Evolutionary conservation across 2,113 vertebrate genomes (phyloP), one percentile per base, ranked within the genome.

Genomic region (Patagioenas fasciata): DNA sequence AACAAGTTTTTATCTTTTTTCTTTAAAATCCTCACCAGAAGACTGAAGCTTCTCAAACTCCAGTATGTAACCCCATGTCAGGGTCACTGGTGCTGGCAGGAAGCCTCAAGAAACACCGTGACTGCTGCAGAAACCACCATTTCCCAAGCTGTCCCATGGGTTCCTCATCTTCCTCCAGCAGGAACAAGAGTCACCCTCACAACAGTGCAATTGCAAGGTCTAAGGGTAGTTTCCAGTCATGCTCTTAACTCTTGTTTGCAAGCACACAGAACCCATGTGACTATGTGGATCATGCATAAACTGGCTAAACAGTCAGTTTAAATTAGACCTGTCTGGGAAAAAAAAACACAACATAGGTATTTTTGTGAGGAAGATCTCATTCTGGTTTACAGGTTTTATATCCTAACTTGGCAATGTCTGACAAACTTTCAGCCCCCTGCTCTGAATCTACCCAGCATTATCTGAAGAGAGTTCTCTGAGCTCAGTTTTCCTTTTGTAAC

Each of bases 191-290:
- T 20, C 67, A 65, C 5, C 1, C 26, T 26, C 47, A 34, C 0
- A 0, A 21, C 5, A 3, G 32, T 28, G 19, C 18, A 74, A 88
- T 19, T 13, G 56, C 57, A 93, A 54, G n/a, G n/a, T 58, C 51
- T 64, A 24, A 40, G 31, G n/a, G 15, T 20, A 48, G 13, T 47
- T 78, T 62, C 51, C 51, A 87, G 34, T 61, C 65, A 19, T 16
- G 26, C 20, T 87, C 24, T 67, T 19, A 84, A 80, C 13, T 57
- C n/a, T 13, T 74, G 60, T n/a, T 71, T 10, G 5, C 51, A 62
- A 71, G 78, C n/a, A 44, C 0, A 0, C 11, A 8, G 11, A n/a
- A 38, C 40, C 12, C 36, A 10, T 0, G 3, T n/a, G 65, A 18
- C 36, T 58, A n/a, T 15, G 31, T 44, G 64, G 51, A 47, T 75